Percentiles rank a stretch among this genome's conserved stretches.
Evolutionary conservation across 2,797 vertebrate genomes (phyloP).

Genomic region (Poeciliopsis paucimaculata): DNA sequence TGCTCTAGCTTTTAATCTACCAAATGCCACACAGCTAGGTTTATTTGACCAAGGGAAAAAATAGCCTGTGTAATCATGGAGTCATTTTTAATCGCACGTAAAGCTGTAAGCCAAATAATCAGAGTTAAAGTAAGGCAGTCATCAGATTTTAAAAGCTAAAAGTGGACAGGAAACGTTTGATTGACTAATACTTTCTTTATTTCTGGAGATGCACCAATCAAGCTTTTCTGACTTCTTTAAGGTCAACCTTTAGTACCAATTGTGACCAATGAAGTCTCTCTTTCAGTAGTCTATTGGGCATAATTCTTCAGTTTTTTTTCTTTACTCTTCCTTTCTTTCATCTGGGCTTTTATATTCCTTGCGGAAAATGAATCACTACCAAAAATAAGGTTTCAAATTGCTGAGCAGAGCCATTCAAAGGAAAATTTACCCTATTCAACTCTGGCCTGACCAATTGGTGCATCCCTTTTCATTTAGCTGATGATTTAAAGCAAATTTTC

Average conservation of each 20-base stretch:
- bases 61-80: neutral
- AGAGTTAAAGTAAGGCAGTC: slow-evolving; percentile 5
- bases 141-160: neutral
- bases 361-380: neutral
- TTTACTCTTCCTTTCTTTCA: neutral
- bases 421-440: neutral
- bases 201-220: neutral
- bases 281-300: neutral
- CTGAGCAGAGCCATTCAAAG: neutral
- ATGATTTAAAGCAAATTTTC: neutral
- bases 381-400: neutral
- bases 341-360: neutral
- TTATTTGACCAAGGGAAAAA: neutral
- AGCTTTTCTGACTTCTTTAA: neutral
- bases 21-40: neutral
- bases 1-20: slow-evolving; percentile 13
- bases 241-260: neutral
- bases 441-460: neutral
- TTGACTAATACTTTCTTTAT: neutral
- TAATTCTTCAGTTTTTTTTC: neutral
- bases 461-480: neutral
- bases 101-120: slow-evolving; percentile 12
- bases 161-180: neutral
- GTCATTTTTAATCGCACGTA: neutral
- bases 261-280: no score